Conservation (phyloP, 2,797 vertebrate genomes). For the Enteromius argenteus region DNA sequence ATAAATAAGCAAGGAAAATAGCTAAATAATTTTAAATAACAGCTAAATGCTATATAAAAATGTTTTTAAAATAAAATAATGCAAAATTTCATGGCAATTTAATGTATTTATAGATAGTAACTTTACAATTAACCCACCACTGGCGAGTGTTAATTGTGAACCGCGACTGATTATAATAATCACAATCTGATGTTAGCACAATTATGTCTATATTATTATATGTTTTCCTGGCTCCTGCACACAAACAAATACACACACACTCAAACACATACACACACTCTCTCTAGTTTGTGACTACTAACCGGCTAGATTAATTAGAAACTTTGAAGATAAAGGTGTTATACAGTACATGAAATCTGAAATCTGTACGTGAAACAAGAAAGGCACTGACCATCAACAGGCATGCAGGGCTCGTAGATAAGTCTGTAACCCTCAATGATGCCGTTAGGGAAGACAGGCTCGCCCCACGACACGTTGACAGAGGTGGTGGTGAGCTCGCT, state of each 20-base stretch:
- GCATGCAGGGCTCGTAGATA: conserved; percentile 91
- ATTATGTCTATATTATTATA: not conserved
- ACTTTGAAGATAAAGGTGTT: not conserved
- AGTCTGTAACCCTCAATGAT: conserved; percentile 92
- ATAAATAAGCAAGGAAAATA: not conserved
- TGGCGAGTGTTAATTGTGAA: not conserved
- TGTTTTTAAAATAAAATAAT: not conserved
- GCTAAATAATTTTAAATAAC: not conserved
- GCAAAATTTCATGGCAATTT: not conserved
- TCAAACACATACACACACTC: not conserved
- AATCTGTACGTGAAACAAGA: not conserved
- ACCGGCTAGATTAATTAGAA: not conserved
- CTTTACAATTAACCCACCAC: not conserved
- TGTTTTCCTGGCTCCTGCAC: not conserved
- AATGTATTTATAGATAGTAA: not conserved
- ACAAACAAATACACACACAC: not conserved
- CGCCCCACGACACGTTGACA: conserved; percentile 96
- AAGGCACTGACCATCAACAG: conserved; percentile 87
- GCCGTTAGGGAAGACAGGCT: conserved; percentile 90
- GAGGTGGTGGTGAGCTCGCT: conserved; percentile 97
- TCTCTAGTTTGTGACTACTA: not conserved
- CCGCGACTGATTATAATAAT: not conserved
- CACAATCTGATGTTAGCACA: not conserved
- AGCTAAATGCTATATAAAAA: not conserved
- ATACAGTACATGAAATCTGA: not conserved